Percentiles rank a stretch among this genome's conserved stretches.
Evolutionary conservation across 2,888 invertebrate species (phyloP).

Genomic region (Orthosia gracilis): DNA sequence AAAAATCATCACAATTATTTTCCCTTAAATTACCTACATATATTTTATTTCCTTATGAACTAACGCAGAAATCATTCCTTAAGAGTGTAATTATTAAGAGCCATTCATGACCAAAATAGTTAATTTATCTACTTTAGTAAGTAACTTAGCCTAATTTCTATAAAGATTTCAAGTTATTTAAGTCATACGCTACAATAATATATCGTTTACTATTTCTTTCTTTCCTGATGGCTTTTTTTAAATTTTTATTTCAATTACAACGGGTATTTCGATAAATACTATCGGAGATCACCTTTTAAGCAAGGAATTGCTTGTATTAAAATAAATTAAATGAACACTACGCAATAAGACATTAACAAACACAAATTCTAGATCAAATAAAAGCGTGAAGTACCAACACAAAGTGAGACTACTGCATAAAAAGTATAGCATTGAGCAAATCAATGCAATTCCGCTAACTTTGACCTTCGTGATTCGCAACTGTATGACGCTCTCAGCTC

Average conservation of each 20-base stretch:
- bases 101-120: not conserved
- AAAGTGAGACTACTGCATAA: constrained; percentile 40
- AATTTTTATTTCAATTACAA: too few species aligned
- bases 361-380: constrained; percentile 27
- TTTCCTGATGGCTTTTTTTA: too few species aligned
- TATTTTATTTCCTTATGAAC: too few species aligned
- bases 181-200: not conserved
- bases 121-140: not conserved
- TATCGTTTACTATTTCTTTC: too few species aligned
- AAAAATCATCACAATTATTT: too few species aligned
- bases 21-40: too few species aligned
- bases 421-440: constrained; percentile 61
- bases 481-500: constrained; percentile 53
- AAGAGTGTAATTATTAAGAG: too few species aligned
- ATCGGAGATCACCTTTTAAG: too few species aligned
- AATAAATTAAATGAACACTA: not conserved
- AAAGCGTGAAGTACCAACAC: constrained; percentile 32
- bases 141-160: not conserved
- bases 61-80: too few species aligned
- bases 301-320: not conserved
- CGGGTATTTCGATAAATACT: too few species aligned
- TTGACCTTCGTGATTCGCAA: constrained; percentile 54
- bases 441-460: constrained; percentile 67
- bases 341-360: constrained; percentile 15
- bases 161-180: not conserved